Evolutionary conservation across 2,797 vertebrate species (phyloP).

Genomic region (Danio kyathit): DNA sequence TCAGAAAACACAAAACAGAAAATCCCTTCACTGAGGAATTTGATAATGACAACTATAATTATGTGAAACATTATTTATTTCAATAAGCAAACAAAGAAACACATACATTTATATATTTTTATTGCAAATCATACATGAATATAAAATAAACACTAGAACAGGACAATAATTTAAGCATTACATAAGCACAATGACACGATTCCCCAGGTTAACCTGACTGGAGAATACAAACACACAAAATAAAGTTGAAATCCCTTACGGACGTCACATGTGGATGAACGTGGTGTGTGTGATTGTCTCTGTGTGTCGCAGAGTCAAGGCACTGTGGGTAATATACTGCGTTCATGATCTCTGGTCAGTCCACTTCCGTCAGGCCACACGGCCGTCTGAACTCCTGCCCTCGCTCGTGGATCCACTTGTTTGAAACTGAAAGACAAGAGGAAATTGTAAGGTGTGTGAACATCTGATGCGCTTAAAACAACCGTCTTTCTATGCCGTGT

Average conservation of each 20-base stretch:
- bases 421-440: slow-evolving; percentile 85
- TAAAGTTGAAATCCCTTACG: slow-evolving; percentile 24
- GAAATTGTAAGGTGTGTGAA: not conserved
- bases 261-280: not conserved
- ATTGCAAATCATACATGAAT: slow-evolving; percentile 63
- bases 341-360: slow-evolving; percentile 74
- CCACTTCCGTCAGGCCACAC: slow-evolving; percentile 93
- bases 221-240: not conserved
- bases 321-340: not conserved
- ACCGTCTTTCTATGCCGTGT: not conserved
- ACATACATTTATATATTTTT: slow-evolving; percentile 66
- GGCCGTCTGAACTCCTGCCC: slow-evolving; percentile 98
- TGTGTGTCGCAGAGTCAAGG: slow-evolving; percentile 14
- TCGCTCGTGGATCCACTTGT: slow-evolving; percentile 98
- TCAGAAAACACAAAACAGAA: too few relatives aligned
- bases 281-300: slow-evolving; percentile 19
- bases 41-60: too few relatives aligned
- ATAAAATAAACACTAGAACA: slow-evolving; percentile 58
- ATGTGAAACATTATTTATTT: too few relatives aligned
- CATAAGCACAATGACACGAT: slow-evolving; percentile 21
- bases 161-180: slow-evolving; percentile 71
- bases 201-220: not conserved
- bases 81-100: too few relatives aligned
- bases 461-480: not conserved
- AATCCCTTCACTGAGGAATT: too few relatives aligned